Conservation (phyloP, 37 sponge, comb jelly and placozoan genomes). For the Geodia barretti region DNA sequence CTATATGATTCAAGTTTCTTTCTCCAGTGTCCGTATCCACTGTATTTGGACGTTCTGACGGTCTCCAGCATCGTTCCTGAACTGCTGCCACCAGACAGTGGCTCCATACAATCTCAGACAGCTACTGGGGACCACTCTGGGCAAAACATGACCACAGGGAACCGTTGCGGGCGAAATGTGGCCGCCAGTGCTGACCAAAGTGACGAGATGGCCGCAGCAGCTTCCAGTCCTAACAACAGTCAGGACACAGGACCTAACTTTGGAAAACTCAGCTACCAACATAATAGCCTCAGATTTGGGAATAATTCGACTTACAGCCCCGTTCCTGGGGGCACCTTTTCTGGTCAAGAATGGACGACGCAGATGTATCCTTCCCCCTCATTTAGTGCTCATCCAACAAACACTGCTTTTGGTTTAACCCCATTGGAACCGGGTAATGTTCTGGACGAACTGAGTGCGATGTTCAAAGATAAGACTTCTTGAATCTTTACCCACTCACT, state of each 20-base stretch:
- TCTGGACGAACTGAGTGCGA: conserved; percentile 5
- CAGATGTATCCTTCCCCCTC: not conserved
- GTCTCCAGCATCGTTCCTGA: conserved; percentile 1
- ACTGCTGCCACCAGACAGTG: not conserved
- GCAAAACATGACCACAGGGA: not conserved
- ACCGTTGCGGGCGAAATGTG: not conserved
- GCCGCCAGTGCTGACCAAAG: too few relatives aligned
- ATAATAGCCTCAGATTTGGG: not conserved
- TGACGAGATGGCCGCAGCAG: too few relatives aligned
- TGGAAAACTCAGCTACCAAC: not conserved
- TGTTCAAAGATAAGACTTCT: not conserved
- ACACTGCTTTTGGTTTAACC: not conserved
- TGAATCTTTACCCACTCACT: too few relatives aligned
- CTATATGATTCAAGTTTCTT: not conserved
- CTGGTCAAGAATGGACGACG: not conserved
- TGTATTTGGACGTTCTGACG: conserved; percentile 14
- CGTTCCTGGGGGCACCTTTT: not conserved
- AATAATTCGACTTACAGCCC: not conserved
- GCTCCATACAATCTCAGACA: too few relatives aligned
- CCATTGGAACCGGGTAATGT: not conserved
- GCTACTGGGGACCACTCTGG: not conserved
- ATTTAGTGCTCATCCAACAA: not conserved
- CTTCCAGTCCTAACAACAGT: not conserved
- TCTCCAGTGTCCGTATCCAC: conserved; percentile 39
- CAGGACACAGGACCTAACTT: not conserved